Evolutionary conservation across 53 echinoderm and acorn worm species (phyloP), one percentile per base, ranked within the genome.

Genomic region (Echinometra lucunter): DNA sequence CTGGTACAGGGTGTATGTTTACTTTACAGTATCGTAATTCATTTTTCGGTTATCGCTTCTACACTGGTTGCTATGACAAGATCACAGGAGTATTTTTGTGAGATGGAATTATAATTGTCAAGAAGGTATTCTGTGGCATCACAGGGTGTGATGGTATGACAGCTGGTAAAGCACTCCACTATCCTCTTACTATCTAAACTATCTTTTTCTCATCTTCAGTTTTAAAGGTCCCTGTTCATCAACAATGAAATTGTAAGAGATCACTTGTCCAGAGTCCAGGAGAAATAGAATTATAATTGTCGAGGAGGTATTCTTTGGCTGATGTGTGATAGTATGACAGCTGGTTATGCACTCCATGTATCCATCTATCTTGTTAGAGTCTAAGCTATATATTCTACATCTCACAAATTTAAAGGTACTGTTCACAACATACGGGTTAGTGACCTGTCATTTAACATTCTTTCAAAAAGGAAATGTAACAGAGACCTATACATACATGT

Each of bases 61-160:
- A 19, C 25, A 63, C 63, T 28, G 72, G 72, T 72, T 72, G 72
- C 72, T 72, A 72, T 72, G 72, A 72, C 34, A 72, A 35, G 72
- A n/a, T 72, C 72, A 72, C 35, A 11, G 32, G 72, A 35, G 70
- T 34, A 72, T 32, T 72, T 53, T 13, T 0, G 13, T 72, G 72
- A 72, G 72, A 72, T 72, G 72, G 72, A 72, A 32, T 72, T 72
- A 32, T 32, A 66, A 72, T 72, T 72, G 72, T 72, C 13, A 16
- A 72, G 72, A 35, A n/a, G 72, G 72, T 2, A 4, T 53, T 11
- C 53, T 53, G 13, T 53, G 53, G 35, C 72, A 13, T 12, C 13
- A 72, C 35, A 32, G 72, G 72, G 72, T 72, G 72, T 72, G 72
- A 72, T 34, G 72, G 35, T 72, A 72, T 72, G 72, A 13, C 72